Base-by-base conservation (phyloP, 1,140 invertebrate genomes). In the Harpegnathos saltator region DNA sequence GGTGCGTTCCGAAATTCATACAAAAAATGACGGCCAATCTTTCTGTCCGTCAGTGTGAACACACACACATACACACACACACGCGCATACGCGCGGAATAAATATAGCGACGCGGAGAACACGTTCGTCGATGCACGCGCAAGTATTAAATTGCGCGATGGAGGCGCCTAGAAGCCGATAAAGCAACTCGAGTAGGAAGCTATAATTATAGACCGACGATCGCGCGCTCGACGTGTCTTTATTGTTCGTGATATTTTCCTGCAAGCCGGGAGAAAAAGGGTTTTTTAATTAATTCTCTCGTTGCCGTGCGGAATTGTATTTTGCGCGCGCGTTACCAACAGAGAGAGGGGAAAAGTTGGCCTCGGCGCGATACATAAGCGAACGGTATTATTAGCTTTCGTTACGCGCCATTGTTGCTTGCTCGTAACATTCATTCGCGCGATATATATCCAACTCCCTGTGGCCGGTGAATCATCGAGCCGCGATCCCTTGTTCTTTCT, bases 111-210 rank as follows among this genome's bases (percentile, higher is more conserved):
- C 50, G 22, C 29, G 11, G 29, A 38, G 65, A n/a, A n/a, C 63
- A 68, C 33, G 33, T 22, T 68, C 33, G 50, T 68, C 63, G 50
- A 26, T 44, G n/a, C n/a, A 69, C 33, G 54, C 75, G 69, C 63
- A 78, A 78, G 75, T n/a, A n/a, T 69, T 22, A 38, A 50, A 68
- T 78, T 62, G 52, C 38, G 59, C 24, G 52, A 71, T 38, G n/a
- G n/a, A 44, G 65, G 52, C 54, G 66, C 26, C 33, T 69, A 48
- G 24, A 44, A 48, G 65, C 33, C 26, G 19, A 71, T 69, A 69
- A 80, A 80, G 58, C 66, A 66, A 68, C 74, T 77, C 52, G 33
- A 58, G 63, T 24, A 65, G 38, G 69, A 69, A 80, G 52, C 58
- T 80, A 80, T 77, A 77, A 77, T 77, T 77, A 66, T 44, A 44